Percentiles rank a stretch among this genome's conserved stretches.
Conservation (phyloP, 2,797 vertebrate species). For the Labroides dimidiatus region DNA sequence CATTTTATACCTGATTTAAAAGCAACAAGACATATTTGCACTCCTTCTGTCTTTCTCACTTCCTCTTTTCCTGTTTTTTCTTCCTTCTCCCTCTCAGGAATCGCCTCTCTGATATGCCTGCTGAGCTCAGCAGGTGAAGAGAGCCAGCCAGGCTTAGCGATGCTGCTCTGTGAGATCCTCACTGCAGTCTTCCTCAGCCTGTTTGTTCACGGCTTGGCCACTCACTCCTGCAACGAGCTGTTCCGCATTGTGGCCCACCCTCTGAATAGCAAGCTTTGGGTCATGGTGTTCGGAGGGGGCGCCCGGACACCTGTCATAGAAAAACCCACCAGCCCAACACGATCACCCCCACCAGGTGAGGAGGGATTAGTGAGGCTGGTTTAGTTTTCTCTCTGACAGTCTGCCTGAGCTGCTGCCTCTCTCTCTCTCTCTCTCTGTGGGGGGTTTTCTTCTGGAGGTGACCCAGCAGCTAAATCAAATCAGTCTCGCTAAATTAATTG, state of each 20-base stretch:
- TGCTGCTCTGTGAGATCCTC: constrained; percentile 96
- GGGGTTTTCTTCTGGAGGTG: constrained; percentile 29
- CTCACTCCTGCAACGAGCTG: constrained; percentile 94
- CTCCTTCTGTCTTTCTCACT: background rate
- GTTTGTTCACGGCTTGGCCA: constrained; percentile 96
- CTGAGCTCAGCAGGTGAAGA: constrained; percentile 94
- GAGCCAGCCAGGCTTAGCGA: constrained; percentile 90
- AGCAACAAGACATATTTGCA: background rate
- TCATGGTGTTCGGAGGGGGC: constrained; percentile 94
- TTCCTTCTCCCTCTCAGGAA: constrained; percentile 81
- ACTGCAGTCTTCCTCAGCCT: constrained; percentile 96
- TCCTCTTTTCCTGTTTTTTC: background rate
- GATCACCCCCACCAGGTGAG: constrained; percentile 85
- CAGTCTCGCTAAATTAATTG: constrained; percentile 48
- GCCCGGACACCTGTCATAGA: constrained; percentile 81
- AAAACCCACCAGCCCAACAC: constrained; percentile 78
- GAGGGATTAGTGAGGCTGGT: constrained; percentile 25
- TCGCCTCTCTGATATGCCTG: constrained; percentile 86
- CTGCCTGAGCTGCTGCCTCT: background rate
- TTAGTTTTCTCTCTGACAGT: constrained; percentile 12
- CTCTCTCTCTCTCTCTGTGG: constrained; percentile 5
- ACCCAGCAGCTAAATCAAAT: constrained; percentile 52
- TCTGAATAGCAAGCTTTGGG: constrained; percentile 94
- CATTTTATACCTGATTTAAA: background rate
- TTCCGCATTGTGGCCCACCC: constrained; percentile 94